Conservation (phyloP, 2,888 invertebrate genomes). For the Fabriciana adippe region DNA sequence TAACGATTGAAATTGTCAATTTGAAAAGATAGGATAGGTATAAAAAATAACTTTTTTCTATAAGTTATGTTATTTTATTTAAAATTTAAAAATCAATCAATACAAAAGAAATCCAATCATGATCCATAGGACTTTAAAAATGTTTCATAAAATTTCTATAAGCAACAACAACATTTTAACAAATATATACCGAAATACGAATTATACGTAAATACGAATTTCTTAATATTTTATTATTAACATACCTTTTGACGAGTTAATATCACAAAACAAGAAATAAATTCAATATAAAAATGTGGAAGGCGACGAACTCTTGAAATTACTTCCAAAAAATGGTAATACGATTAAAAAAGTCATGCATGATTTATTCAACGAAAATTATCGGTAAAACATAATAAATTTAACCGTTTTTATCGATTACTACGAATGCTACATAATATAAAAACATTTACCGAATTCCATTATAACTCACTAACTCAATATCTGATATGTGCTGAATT, state of each 20-base stretch:
- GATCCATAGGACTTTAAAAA: too few species aligned
- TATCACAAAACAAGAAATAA: not conserved
- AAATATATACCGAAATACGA: too few species aligned
- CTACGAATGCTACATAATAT: not conserved
- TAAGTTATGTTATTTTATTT: too few species aligned
- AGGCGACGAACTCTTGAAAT: constrained; percentile 22
- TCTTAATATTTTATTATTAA: not conserved
- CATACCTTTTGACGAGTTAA: not conserved
- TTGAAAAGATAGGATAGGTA: too few species aligned
- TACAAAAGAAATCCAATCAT: too few species aligned
- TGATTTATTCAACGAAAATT: constrained; percentile 18
- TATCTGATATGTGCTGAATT: constrained; percentile 6
- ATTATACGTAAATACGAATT: not conserved
- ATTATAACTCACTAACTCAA: not conserved
- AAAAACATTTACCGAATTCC: too few species aligned
- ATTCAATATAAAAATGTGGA: not conserved
- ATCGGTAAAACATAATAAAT: constrained; percentile 4
- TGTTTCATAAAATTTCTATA: too few species aligned
- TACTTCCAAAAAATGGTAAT: constrained; percentile 28
- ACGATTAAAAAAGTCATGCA: constrained; percentile 21
- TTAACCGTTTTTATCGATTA: constrained; percentile 1
- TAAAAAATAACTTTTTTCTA: too few species aligned
- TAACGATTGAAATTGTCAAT: too few species aligned
- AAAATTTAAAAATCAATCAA: too few species aligned
- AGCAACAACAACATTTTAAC: too few species aligned